These are phyloP conservation scores for Phyllostomus hastatus DNA, from an alignment of 2,113 vertebrate species.

Conservation along the genomic window DNA sequence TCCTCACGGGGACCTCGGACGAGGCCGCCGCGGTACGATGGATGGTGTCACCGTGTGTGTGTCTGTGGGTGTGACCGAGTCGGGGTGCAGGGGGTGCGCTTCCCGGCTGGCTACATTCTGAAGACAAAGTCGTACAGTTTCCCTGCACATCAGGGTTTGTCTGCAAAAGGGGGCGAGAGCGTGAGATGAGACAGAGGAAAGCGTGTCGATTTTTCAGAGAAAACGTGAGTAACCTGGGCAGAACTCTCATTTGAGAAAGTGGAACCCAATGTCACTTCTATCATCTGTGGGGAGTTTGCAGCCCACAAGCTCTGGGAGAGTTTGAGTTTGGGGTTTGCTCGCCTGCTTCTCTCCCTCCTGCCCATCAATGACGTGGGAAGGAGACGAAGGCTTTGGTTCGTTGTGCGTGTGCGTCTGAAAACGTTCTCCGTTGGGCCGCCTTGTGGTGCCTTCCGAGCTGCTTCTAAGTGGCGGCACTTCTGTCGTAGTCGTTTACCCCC, in stretches of 20 bases:
- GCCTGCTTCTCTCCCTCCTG: neutral
- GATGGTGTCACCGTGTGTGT: no score
- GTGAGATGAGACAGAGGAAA: neutral
- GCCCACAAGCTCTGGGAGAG: neutral
- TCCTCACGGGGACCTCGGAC: neutral
- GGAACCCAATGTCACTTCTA: neutral
- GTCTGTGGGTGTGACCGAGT: no score
- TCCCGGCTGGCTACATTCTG: neutral
- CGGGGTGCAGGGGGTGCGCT: neutral
- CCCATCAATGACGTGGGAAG: neutral
- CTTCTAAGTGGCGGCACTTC: constrained; percentile 1
- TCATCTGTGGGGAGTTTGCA: neutral
- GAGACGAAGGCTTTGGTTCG: neutral
- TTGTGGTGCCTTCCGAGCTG: neutral
- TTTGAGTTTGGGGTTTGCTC: neutral
- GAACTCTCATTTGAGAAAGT: neutral
- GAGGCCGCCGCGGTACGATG: no score
- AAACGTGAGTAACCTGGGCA: neutral
- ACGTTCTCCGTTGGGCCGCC: neutral
- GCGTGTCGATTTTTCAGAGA: neutral
- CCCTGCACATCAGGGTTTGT: neutral
- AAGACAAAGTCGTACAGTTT: neutral
- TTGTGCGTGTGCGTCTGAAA: neutral
- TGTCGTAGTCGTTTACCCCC: neutral
- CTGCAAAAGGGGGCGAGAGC: neutral